Evolutionary conservation across 2,888 invertebrate genomes (phyloP), one percentile per base, ranked within the genome.

Genomic region (Rhagophthalmus giganteus): DNA sequence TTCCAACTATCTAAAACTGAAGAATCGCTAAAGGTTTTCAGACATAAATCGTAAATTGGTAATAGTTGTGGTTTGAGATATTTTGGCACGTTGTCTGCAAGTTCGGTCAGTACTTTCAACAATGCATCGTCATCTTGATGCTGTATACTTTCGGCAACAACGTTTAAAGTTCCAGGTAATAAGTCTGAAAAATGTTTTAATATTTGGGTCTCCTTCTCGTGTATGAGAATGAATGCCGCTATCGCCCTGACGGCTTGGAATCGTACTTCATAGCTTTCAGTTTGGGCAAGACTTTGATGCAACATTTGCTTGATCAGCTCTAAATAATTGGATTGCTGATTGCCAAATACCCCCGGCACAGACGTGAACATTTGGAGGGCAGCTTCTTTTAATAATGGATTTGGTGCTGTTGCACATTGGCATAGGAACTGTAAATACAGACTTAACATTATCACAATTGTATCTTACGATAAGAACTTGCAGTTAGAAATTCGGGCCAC

Each of bases 261-360:
- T 61, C 87, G 82, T 2, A 92, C 88, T 62, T 86, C 85, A 54
- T 85, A 83, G 58, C 86, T 81, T 60, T 84, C 79, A n/a, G 80
- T 78, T 27, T 89, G 86, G 35, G 66, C 65, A 58, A 86, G 78
- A 50, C 91, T 88, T 64, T 91, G 88, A 54, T 87, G 81, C 63
- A 97, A 75, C 96, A 97, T 96, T 74, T 94, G 91, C 72, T 96
- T 96, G 65, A 99, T 97, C 24, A 94, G 82, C 65, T 90, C 89
- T 59, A 98, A 74, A 74, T 96, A 94, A 70, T 92, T 88, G 56
- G 84, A 81, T 73, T 98, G 95, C 69, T 94, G 90, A 73, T 93
- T 94, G 26, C 98, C 99, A 80, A 99, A 99, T 41, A 98, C 90
- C 25, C 94, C 93, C 13, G 99, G 98, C 24, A 97, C 94, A 63